A percentile compares a stretch with the other conserved stretches of the same genome.
phyloP scores from a whole-genome alignment of 2,888 invertebrate genomes.

The Chaitophorus viminalis region DNA sequence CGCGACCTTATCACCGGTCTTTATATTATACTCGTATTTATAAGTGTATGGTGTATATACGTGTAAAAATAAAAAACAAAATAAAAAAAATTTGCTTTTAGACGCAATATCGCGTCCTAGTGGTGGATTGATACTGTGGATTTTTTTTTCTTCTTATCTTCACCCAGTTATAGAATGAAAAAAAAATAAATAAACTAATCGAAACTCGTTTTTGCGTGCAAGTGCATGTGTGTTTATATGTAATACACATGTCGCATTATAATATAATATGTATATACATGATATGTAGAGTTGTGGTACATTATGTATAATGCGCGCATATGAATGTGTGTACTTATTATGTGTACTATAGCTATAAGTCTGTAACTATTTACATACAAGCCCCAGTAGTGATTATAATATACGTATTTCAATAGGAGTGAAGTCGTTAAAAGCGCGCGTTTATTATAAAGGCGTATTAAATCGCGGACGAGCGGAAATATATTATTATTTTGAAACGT shows the following conservation, averaged over 20 bases:
- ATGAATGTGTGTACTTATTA: neutral
- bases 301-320: no score
- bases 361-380: neutral
- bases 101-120: neutral
- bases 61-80: no score
- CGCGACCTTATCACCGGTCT: slow-evolving; percentile 9
- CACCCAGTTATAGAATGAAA: neutral
- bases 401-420: neutral
- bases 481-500: neutral
- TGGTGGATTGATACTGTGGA: neutral
- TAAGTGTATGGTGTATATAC: neutral
- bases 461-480: neutral
- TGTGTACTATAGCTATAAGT: neutral
- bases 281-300: no score
- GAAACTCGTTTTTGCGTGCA: neutral
- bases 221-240: neutral
- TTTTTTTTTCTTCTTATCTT: neutral
- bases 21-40: neutral
- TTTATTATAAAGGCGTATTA: neutral
- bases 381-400: neutral
- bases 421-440: neutral
- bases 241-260: no score
- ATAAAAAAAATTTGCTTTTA: slow-evolving; percentile 6
- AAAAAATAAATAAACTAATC: slow-evolving; percentile 27
- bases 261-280: no score